These are phyloP conservation scores for Amblyopsis rosae DNA, from an alignment of 2,113 vertebrate genomes.

Conservation along the genomic window DNA sequence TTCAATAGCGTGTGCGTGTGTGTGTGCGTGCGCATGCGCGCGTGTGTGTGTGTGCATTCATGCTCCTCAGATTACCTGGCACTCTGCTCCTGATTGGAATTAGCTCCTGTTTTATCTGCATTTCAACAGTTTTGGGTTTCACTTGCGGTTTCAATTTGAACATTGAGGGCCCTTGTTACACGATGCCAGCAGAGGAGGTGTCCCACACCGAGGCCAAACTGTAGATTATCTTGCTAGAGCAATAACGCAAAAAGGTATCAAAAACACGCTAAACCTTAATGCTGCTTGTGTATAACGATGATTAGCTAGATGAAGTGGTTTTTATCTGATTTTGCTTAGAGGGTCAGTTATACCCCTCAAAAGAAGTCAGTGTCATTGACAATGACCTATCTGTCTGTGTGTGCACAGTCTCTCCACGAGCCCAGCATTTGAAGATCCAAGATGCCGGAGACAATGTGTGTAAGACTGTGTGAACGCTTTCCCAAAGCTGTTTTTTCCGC, in stretches of 20 bases:
- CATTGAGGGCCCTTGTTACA: constrained; percentile 25
- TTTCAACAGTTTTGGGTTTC: constrained; percentile 55
- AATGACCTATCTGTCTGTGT: constrained; percentile 73
- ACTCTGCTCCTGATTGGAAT: constrained; percentile 27
- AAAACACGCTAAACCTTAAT: neutral
- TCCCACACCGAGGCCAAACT: constrained; percentile 12
- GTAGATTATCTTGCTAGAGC: neutral
- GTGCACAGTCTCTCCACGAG: constrained; percentile 71
- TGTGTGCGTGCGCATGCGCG: neutral
- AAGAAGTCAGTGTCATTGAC: constrained; percentile 42
- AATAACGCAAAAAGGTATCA: neutral
- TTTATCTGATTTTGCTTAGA: neutral
- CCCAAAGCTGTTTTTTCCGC: constrained; percentile 48
- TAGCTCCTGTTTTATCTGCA: constrained; percentile 17
- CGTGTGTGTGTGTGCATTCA: neutral
- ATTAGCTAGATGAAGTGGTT: neutral
- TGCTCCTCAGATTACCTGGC: constrained; percentile 42
- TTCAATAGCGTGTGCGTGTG: constrained; percentile 20
- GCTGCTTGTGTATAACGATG: neutral
- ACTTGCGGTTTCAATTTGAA: constrained; percentile 44
- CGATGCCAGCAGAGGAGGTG: neutral
- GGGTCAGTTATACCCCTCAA: constrained; percentile 2
- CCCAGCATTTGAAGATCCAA: constrained; percentile 69
- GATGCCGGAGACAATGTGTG: constrained; percentile 82
- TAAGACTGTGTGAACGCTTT: constrained; percentile 72